These are phyloP conservation scores for Zoanthus sansibaricus DNA, from an alignment of 92 coral and sea anemone genomes.

Conservation along the genomic window DNA sequence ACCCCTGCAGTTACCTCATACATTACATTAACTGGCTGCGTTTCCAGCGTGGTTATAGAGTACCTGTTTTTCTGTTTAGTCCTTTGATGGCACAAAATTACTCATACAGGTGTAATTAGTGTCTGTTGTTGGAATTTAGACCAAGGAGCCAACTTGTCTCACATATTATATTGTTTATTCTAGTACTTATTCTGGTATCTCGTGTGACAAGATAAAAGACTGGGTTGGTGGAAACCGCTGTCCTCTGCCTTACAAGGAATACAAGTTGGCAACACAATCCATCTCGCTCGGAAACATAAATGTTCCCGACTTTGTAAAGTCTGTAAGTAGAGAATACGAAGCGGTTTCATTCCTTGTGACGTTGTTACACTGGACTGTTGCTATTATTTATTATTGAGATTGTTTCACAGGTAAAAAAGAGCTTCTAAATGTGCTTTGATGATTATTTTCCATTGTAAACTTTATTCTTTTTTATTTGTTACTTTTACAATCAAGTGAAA, in stretches of 20 bases:
- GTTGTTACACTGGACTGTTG: too few relatives aligned
- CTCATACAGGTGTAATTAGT: neutral
- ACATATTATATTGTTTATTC: neutral
- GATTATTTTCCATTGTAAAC: too few relatives aligned
- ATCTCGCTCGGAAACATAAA: neutral
- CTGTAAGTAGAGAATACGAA: slow-evolving; percentile 18
- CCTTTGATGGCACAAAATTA: neutral
- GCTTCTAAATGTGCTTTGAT: too few relatives aligned
- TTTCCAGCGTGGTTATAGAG: too few relatives aligned
- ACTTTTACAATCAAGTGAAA: too few relatives aligned
- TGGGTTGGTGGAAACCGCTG: slow-evolving; percentile 20
- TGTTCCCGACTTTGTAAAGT: slow-evolving; percentile 9
- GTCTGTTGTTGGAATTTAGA: neutral
- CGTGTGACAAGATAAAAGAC: slow-evolving; percentile 19
- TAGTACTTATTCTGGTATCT: slow-evolving; percentile 19
- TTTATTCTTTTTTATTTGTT: too few relatives aligned
- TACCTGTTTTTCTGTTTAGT: neutral
- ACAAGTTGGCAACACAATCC: slow-evolving; percentile 3
- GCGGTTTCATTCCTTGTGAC: too few relatives aligned
- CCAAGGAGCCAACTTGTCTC: neutral
- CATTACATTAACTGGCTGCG: too few relatives aligned
- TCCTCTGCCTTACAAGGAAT: slow-evolving; percentile 22
- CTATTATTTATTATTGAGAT: too few relatives aligned
- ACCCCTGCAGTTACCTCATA: too few relatives aligned
- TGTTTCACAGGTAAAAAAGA: too few relatives aligned